Conservation (phyloP, 1,140 invertebrate genomes). For the Leucophenga varia region DNA sequence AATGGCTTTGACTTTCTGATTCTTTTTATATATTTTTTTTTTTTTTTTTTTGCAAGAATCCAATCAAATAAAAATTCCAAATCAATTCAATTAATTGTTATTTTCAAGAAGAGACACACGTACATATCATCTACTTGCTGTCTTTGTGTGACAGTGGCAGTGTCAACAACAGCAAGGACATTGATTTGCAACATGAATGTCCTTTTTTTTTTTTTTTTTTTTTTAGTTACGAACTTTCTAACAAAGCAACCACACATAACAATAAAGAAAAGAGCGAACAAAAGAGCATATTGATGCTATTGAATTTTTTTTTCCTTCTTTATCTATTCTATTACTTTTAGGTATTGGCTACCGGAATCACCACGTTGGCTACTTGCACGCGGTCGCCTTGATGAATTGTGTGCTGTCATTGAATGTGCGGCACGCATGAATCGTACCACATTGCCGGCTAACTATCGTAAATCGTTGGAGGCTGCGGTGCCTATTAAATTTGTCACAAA, state of each 20-base stretch:
- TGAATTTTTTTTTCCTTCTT: not conserved
- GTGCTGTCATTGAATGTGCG: conserved; percentile 67
- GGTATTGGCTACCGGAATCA: conserved; percentile 78
- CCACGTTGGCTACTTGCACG: conserved; percentile 81
- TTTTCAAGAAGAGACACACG: not conserved
- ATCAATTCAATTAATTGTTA: conserved; percentile 1
- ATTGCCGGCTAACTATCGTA: conserved; percentile 65
- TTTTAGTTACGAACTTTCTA: not conserved
- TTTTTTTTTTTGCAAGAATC: not conserved
- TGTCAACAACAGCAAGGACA: no score
- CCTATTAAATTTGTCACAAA: no score
- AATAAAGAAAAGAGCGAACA: no score
- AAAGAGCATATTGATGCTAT: conserved; percentile 1
- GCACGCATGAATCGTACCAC: conserved; percentile 64
- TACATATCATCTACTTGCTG: no score
- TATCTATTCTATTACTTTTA: conserved; percentile 28
- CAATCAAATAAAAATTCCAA: conserved; percentile 2
- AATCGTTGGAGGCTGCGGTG: conserved; percentile 59
- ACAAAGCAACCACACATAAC: not conserved
- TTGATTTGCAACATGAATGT: no score
- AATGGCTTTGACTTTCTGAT: no score
- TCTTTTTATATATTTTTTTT: no score
- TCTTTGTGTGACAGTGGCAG: no score
- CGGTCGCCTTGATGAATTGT: conserved; percentile 69
- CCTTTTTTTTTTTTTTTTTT: no score